A percentile compares a stretch with the other conserved stretches of the same genome.
Conservation (phyloP, 2,797 vertebrate genomes). For the Gouania willdenowi region DNA sequence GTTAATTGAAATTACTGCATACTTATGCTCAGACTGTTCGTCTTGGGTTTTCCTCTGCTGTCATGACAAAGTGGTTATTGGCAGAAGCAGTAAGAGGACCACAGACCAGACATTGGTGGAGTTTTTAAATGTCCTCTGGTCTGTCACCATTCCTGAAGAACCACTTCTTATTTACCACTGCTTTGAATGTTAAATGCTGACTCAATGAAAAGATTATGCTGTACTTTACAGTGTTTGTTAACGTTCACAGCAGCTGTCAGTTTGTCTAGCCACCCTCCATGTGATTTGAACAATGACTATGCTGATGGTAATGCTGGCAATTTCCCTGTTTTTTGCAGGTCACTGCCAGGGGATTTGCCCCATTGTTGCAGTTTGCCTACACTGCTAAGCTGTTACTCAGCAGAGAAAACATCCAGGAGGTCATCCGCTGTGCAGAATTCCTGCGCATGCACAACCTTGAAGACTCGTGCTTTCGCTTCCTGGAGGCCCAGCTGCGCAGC, state of each 20-base stretch:
- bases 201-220: conserved; percentile 65
- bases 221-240: conserved; percentile 73
- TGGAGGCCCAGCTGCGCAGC: conserved; percentile 93
- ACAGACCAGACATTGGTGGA: conserved; percentile 35
- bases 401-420: conserved; percentile 99
- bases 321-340: conserved; percentile 89
- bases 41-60: too few relatives aligned
- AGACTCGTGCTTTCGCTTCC: conserved; percentile 98
- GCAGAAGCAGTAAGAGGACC: conserved; percentile 8
- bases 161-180: conserved; percentile 43
- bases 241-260: conserved; percentile 69
- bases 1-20: too few relatives aligned
- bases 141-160: conserved; percentile 10
- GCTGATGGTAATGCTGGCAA: conserved; percentile 81
- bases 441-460: conserved; percentile 99
- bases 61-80: conserved; percentile 3
- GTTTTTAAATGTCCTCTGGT: conserved; percentile 35
- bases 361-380: conserved; percentile 99
- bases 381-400: conserved; percentile 99
- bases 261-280: conserved; percentile 72
- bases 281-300: conserved; percentile 70
- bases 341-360: conserved; percentile 97
- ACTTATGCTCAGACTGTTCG: too few relatives aligned
- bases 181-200: conserved; percentile 59
- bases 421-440: conserved; percentile 97